phyloP scores from a whole-genome alignment of 2,888 invertebrate genomes.

The Drosophila macrospina region DNA sequence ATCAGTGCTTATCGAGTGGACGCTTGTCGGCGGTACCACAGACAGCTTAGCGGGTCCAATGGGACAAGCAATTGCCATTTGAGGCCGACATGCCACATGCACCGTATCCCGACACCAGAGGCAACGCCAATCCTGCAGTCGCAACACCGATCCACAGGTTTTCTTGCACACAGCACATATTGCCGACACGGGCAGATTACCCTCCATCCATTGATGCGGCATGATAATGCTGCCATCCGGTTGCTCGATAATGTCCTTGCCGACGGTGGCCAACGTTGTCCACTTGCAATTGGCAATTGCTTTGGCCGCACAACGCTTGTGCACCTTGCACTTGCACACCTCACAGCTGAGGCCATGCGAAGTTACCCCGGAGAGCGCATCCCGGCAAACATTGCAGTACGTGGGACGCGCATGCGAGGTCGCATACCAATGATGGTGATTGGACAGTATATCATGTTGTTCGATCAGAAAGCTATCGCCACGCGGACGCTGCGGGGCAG shows the following conservation, averaged over 20 bases:
- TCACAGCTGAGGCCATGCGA: conserved; percentile 98
- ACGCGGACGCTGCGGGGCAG: conserved; percentile 83
- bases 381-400: conserved; percentile 98
- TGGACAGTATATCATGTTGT: conserved; percentile 89
- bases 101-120: conserved; percentile 97
- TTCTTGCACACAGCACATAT: conserved; percentile 97
- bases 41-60: conserved; percentile 95
- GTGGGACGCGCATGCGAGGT: conserved; percentile 97
- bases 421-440: conserved; percentile 93
- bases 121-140: conserved; percentile 98
- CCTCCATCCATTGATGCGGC: conserved; percentile 99
- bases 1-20: conserved; percentile 95
- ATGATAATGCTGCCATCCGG: conserved; percentile 95
- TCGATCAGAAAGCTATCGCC: conserved; percentile 87
- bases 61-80: conserved; percentile 91
- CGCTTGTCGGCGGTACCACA: conserved; percentile 96
- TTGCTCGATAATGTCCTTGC: conserved; percentile 97
- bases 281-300: conserved; percentile 98
- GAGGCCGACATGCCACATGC: conserved; percentile 95
- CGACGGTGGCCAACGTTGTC: conserved; percentile 97
- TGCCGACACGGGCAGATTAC: conserved; percentile 97
- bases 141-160: conserved; percentile 97
- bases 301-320: conserved; percentile 96
- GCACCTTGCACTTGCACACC: conserved; percentile 98
- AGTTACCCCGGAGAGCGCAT: conserved; percentile 96